These are phyloP conservation scores for Canis aureus DNA, from an alignment of 2,113 vertebrate species.

Conservation along the genomic window DNA sequence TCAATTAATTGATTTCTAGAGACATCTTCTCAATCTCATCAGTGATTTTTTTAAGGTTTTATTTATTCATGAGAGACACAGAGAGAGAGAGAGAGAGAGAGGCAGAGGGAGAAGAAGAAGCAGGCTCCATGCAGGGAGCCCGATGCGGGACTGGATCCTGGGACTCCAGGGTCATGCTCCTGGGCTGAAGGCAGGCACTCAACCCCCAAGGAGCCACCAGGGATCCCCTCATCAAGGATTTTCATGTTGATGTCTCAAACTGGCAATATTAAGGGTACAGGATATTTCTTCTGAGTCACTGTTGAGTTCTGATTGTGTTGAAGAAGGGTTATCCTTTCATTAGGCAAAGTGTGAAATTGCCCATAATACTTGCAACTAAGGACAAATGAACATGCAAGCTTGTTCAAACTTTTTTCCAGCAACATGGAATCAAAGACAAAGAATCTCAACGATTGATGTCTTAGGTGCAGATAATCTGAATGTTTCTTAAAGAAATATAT, in stretches of 20 bases:
- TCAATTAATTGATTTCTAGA: constrained; percentile 85
- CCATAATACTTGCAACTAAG: constrained; percentile 86
- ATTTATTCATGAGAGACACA: too few species aligned
- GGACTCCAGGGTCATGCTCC: too few species aligned
- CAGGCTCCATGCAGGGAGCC: too few species aligned
- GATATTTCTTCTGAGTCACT: constrained; percentile 88
- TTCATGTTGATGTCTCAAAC: constrained; percentile 86
- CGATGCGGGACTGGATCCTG: too few species aligned
- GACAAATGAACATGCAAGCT: constrained; percentile 88
- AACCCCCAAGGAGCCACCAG: too few species aligned
- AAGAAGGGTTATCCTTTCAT: constrained; percentile 86
- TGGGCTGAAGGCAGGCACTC: too few species aligned
- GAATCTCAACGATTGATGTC: constrained; percentile 86
- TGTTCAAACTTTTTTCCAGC: constrained; percentile 85
- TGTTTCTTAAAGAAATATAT: constrained; percentile 90
- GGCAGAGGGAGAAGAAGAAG: too few species aligned
- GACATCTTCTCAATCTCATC: constrained; percentile 84
- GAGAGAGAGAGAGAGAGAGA: too few species aligned
- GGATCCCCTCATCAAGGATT: constrained; percentile 85
- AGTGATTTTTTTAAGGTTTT: too few species aligned
- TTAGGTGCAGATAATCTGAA: constrained; percentile 87
- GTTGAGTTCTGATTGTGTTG: constrained; percentile 84
- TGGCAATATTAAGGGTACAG: constrained; percentile 89
- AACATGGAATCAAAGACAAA: constrained; percentile 87
- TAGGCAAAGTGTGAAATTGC: constrained; percentile 86